A percentile compares a stretch with the other conserved stretches of the same genome.
phyloP scores from a whole-genome alignment of 2,113 vertebrate genomes.

The Nerophis ophidion region DNA sequence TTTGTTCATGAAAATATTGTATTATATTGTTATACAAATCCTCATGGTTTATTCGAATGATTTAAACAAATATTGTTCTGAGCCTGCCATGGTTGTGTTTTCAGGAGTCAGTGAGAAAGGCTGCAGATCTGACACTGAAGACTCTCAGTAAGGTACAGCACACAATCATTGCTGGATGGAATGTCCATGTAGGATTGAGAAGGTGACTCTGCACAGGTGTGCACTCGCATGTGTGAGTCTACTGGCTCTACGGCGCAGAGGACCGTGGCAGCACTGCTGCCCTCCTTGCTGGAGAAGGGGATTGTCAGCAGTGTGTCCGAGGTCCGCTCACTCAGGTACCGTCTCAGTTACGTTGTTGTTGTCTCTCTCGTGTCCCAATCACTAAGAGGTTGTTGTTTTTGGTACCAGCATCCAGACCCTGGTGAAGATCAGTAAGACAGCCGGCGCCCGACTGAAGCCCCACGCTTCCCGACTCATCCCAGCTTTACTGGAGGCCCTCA shows the following conservation, averaged over 20 bases:
- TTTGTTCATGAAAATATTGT: too few relatives aligned
- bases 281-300: conserved; percentile 93
- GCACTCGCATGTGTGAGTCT: conserved; percentile 92
- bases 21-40: too few relatives aligned
- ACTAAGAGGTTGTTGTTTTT: not conserved
- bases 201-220: conserved; percentile 74
- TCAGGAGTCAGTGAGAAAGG: conserved; percentile 95
- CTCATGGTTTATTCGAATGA: too few relatives aligned
- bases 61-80: not conserved
- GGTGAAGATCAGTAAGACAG: conserved; percentile 96
- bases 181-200: too few relatives aligned
- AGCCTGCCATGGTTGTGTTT: conserved; percentile 11
- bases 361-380: not conserved
- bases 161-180: not conserved
- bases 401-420: conserved; percentile 86
- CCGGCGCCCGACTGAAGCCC: conserved; percentile 88
- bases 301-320: conserved; percentile 90
- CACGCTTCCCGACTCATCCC: conserved; percentile 90
- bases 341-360: not conserved
- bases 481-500: conserved; percentile 89
- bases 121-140: conserved; percentile 90
- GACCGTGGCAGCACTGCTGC: conserved; percentile 82
- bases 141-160: conserved; percentile 91
- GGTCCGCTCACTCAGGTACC: conserved; percentile 91
- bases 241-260: conserved; percentile 84